Percentiles rank a stretch among this genome's conserved stretches.
These are phyloP conservation scores for Harpalus rubripes DNA, from an alignment of 2,888 invertebrate species.

Conservation along the genomic window DNA sequence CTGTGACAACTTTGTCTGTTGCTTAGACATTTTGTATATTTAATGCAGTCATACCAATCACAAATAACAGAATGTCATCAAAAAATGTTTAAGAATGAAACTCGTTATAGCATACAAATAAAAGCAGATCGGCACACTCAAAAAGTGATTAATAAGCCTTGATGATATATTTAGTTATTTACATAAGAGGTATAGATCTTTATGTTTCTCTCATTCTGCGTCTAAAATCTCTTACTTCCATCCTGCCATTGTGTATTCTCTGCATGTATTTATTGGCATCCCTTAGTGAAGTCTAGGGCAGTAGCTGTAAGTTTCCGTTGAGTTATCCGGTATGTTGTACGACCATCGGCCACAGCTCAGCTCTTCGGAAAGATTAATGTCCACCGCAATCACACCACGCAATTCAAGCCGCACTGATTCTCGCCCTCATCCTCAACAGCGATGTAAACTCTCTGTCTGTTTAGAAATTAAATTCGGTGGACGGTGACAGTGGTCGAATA, in stretches of 20 bases:
- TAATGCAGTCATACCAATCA: no score
- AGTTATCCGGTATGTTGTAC: background rate
- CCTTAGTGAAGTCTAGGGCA: background rate
- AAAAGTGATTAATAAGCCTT: no score
- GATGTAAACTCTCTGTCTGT: constrained; percentile 15
- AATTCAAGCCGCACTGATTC: constrained; percentile 24
- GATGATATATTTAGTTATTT: no score
- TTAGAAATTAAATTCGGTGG: constrained; percentile 31
- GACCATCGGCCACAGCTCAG: background rate
- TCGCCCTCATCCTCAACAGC: background rate
- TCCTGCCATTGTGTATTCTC: background rate
- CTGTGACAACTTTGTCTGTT: no score
- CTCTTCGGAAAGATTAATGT: constrained; percentile 41
- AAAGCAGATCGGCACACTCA: no score
- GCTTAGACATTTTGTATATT: no score
- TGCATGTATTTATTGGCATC: constrained; percentile 29
- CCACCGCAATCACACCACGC: constrained; percentile 35
- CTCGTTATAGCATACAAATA: no score
- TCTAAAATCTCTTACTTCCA: background rate
- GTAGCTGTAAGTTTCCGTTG: constrained; percentile 17
- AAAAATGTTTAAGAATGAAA: no score
- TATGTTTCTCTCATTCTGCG: no score
- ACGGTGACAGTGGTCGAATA: background rate
- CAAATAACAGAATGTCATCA: no score
- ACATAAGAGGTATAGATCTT: no score